Percentiles rank a stretch among this genome's conserved stretches.
These are phyloP conservation scores for Parotia lawesii DNA, from an alignment of 2,113 vertebrate species.

Conservation along the genomic window DNA sequence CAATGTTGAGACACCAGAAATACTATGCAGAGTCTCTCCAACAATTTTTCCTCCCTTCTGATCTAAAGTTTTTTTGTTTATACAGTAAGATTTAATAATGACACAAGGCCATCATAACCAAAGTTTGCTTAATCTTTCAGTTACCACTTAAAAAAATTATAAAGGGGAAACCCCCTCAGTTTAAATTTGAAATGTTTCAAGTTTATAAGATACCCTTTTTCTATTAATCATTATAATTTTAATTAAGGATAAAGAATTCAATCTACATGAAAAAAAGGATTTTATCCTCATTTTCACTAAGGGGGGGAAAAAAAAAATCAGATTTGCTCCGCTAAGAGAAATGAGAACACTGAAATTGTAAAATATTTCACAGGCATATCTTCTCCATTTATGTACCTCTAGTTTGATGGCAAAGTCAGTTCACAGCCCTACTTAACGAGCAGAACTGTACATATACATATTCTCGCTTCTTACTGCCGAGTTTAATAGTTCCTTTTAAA, in stretches of 20 bases:
- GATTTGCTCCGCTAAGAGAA: background rate
- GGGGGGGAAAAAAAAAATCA: rapidly evolving
- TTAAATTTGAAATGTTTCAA: background rate
- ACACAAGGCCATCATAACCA: background rate
- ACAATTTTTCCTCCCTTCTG: background rate
- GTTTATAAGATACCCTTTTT: background rate
- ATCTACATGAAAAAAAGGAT: rapidly evolving
- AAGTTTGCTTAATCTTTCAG: background rate
- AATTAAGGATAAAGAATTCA: background rate
- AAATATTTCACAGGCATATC: background rate
- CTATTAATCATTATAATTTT: background rate
- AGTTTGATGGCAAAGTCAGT: background rate
- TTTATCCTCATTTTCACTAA: background rate
- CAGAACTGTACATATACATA: background rate
- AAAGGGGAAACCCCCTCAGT: rapidly evolving
- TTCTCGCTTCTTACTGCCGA: background rate
- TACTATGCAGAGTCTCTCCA: background rate
- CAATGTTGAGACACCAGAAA: background rate
- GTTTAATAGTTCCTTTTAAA: constrained; percentile 14
- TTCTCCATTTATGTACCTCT: background rate
- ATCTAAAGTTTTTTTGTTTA: background rate
- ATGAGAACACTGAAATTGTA: background rate
- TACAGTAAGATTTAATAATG: background rate
- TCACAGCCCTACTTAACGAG: background rate
- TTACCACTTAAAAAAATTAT: background rate